Base-by-base conservation (phyloP, 2,888 invertebrate species). In the Creontiades dilutus region DNA sequence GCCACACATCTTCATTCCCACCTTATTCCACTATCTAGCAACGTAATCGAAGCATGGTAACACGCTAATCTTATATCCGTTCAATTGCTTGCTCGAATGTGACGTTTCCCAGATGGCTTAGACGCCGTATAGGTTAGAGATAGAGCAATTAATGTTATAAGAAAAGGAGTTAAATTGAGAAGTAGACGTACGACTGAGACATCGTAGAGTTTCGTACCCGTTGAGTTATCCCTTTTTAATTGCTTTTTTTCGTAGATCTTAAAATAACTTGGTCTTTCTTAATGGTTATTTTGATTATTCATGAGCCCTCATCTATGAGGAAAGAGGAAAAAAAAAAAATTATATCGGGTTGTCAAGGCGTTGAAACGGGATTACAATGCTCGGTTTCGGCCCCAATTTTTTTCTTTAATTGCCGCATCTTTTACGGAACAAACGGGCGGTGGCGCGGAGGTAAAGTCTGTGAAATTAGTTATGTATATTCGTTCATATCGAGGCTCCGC, bases 181-280 rank as follows among this genome's bases (percentile, higher is more conserved):
- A 16, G 16, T 52, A 52, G 14, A 12, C 16, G 1, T 28, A 80
- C 28, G 37, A 80, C 80, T 27, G 80, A 28, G 12, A 37, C 2
- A 19, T 75, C 75, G 19, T 37, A 0, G 37, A 9, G 46, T n/a
- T n/a, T 46, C 27, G 37, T 37, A 37, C 37, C 37, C 37, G 37
- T 16, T 28, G 80, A 80, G 80, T 80, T 28, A 80, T 80, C 46
- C 37, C 37, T 12, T 16, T 80, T 80, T 80, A 80, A 80, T 80
- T 80, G 80, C 37, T 46, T 37, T 37, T 23, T 37, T 27, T n/a
- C 37, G 80, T 5, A 75, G 27, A 75, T 23, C 1, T 37, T 13
- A 75, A 11, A 27, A 12, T 80, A 80, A 52, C 11, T 52, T 52
- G 14, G 12, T 52, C 1, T 16, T 16, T 52, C 52, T 52, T 2